Conservation (phyloP, 2,113 vertebrate species). For the Orthonyx spaldingii region DNA sequence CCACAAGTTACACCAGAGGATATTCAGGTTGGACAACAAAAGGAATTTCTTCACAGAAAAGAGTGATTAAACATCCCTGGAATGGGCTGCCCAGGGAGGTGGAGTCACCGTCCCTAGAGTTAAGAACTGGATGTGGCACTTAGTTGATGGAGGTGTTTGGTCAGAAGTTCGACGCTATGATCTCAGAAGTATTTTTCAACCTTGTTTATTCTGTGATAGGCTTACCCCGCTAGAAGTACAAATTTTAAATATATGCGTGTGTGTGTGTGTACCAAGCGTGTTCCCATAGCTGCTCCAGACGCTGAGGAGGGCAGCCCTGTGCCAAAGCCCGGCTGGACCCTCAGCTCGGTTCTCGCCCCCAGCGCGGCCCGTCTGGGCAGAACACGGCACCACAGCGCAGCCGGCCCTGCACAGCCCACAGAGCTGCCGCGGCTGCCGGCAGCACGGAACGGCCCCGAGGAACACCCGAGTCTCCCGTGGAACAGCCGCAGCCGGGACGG, state of each 20-base stretch:
- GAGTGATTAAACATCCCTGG: background rate
- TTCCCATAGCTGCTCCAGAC: rapidly evolving
- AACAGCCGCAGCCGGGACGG: rapidly evolving
- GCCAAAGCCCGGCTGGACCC: background rate
- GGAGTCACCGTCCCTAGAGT: background rate
- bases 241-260: rapidly evolving
- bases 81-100: no score
- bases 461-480: rapidly evolving
- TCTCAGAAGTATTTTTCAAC: background rate
- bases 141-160: background rate
- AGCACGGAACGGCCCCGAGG: no score
- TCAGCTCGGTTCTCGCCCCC: background rate
- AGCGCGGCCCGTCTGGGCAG: rapidly evolving
- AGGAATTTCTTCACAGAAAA: background rate
- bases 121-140: no score
- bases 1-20: background rate
- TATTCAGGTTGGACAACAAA: background rate
- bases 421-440: rapidly evolving
- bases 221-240: background rate
- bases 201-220: background rate
- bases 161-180: no score
- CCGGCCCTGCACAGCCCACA: rapidly evolving
- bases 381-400: rapidly evolving
- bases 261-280: background rate
- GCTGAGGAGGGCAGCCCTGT: background rate